These are phyloP conservation scores for Acyrthosiphon pisum DNA, from an alignment of 1,140 invertebrate genomes.

Conservation along the genomic window DNA sequence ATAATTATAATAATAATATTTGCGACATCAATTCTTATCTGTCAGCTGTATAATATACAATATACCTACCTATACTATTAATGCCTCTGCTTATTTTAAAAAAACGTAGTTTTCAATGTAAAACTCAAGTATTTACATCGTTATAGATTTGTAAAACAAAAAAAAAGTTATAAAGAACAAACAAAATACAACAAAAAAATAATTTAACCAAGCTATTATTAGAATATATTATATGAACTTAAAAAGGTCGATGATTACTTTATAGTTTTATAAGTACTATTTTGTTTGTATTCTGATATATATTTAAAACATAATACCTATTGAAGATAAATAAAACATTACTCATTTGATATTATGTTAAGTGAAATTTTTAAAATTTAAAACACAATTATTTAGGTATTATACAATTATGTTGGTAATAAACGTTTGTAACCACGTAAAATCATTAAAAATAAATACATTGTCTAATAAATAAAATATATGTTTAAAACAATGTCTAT, in stretches of 20 bases:
- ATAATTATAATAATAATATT: background rate
- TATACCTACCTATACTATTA: background rate
- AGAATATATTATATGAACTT: background rate
- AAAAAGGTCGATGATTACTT: background rate
- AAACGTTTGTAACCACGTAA: background rate
- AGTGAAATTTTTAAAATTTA: background rate
- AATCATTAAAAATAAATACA: background rate
- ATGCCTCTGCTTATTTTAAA: background rate
- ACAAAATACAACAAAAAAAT: background rate
- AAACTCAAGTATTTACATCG: background rate
- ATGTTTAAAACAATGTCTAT: background rate
- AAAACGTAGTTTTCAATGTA: background rate
- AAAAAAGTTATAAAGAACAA: background rate
- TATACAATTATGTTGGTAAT: background rate
- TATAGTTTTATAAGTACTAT: background rate
- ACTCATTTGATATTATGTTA: background rate
- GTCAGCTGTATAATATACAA: background rate
- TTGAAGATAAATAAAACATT: background rate
- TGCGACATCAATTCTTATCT: background rate
- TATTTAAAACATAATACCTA: background rate
- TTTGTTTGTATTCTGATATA: background rate
- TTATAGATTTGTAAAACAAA: background rate
- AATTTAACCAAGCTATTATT: background rate
- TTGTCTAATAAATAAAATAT: background rate
- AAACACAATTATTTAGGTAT: no score